These are phyloP conservation scores for Staurois parvus DNA, from an alignment of 2,797 vertebrate species.

Conservation along the genomic window DNA sequence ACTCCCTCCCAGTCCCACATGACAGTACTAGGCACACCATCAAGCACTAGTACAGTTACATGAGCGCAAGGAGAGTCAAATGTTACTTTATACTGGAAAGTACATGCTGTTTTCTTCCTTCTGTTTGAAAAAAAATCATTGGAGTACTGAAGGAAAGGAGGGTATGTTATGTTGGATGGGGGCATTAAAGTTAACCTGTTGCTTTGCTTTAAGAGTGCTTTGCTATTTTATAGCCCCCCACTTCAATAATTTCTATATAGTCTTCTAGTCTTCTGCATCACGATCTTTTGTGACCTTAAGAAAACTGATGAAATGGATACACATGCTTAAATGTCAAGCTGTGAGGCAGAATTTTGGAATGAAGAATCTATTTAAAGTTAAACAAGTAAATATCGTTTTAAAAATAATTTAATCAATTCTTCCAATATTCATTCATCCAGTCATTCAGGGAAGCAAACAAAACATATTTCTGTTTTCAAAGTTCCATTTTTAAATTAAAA, in stretches of 20 bases:
- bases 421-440: slow-evolving; percentile 3
- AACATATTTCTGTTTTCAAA: background rate
- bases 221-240: background rate
- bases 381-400: background rate
- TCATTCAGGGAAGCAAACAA: background rate
- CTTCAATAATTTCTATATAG: background rate
- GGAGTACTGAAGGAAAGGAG: no score
- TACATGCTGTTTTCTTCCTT: no score
- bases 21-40: no score
- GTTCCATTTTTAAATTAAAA: slow-evolving; percentile 1
- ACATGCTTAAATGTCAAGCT: background rate
- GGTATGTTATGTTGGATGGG: no score
- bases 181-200: no score
- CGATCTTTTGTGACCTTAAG: slow-evolving; percentile 21
- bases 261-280: background rate
- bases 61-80: no score
- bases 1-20: no score
- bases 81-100: no score
- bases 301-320: slow-evolving; percentile 7
- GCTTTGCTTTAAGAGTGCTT: background rate
- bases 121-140: no score
- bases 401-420: slow-evolving; percentile 28
- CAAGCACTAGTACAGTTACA: no score
- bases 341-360: background rate
- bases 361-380: background rate